A percentile compares a stretch with the other conserved stretches of the same genome.
These are phyloP conservation scores for Callopanchax toddi DNA, from an alignment of 2,113 vertebrate genomes.

Conservation along the genomic window DNA sequence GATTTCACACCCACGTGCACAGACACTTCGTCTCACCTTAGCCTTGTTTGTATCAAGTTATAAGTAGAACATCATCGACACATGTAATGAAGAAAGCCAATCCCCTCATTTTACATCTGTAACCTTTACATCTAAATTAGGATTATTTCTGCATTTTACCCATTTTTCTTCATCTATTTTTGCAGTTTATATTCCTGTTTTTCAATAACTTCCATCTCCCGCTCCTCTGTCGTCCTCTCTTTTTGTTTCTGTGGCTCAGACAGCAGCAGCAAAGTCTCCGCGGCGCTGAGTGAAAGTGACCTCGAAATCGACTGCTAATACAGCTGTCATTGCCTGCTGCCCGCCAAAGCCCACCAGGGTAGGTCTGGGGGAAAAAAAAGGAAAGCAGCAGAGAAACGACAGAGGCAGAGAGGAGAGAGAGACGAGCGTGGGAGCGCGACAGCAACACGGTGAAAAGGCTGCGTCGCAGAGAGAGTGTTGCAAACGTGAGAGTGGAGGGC, in stretches of 20 bases:
- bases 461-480: slow-evolving; percentile 19
- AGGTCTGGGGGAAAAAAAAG: slow-evolving; percentile 28
- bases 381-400: slow-evolving; percentile 17
- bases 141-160: neutral
- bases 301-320: slow-evolving; percentile 80
- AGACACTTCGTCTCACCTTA: slow-evolving; percentile 27
- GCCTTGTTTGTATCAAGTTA: slow-evolving; percentile 20
- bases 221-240: slow-evolving; percentile 8
- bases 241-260: slow-evolving; percentile 41
- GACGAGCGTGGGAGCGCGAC: slow-evolving; percentile 10
- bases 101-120: neutral
- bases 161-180: neutral
- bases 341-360: slow-evolving; percentile 53
- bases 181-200: neutral
- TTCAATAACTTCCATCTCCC: slow-evolving; percentile 36
- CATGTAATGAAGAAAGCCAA: no score
- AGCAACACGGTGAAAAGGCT: slow-evolving; percentile 13
- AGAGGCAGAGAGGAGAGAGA: slow-evolving; percentile 5
- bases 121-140: neutral
- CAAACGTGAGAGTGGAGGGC: slow-evolving; percentile 22
- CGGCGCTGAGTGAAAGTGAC: slow-evolving; percentile 74
- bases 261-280: slow-evolving; percentile 56
- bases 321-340: slow-evolving; percentile 79
- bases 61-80: slow-evolving; percentile 54
- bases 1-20: slow-evolving; percentile 59